Percentiles rank a stretch among this genome's conserved stretches.
Evolutionary conservation across 1,140 invertebrate species (phyloP).

Genomic region (Mercenaria mercenaria): DNA sequence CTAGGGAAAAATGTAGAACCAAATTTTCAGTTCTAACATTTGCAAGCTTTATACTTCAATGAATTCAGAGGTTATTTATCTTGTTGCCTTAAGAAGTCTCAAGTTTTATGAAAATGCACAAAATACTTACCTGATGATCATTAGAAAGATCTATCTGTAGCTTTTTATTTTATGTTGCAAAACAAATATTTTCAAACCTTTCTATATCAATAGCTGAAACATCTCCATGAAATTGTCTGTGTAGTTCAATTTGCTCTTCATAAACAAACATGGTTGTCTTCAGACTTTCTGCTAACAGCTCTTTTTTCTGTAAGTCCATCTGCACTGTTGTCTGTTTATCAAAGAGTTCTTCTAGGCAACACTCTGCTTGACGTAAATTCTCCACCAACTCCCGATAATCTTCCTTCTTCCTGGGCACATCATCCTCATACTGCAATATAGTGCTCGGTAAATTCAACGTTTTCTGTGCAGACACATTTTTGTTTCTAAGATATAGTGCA

Average conservation of each 20-base stretch:
- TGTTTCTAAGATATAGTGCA: neutral
- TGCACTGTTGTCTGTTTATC: neutral
- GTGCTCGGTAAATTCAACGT: neutral
- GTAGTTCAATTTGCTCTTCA: constrained; percentile 36
- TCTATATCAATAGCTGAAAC: constrained; percentile 19
- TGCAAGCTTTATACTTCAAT: too few relatives aligned
- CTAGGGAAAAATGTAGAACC: too few relatives aligned
- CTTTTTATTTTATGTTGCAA: too few relatives aligned
- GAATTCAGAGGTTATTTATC: too few relatives aligned
- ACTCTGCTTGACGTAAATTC: constrained; percentile 5
- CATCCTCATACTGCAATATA: constrained; percentile 43
- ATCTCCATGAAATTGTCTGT: constrained; percentile 38
- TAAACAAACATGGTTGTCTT: neutral
- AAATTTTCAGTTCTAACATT: too few relatives aligned
- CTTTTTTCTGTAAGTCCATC: neutral
- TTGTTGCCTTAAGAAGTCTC: too few relatives aligned
- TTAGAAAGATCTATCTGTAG: too few relatives aligned
- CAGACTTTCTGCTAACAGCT: neutral
- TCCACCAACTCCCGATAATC: constrained; percentile 44
- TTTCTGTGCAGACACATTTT: neutral
- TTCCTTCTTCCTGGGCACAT: constrained; percentile 12
- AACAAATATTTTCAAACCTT: too few relatives aligned
- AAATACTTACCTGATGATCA: too few relatives aligned
- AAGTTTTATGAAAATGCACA: too few relatives aligned
- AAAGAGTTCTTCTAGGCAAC: neutral